These are phyloP conservation scores for Pipa parva DNA, from an alignment of 2,113 vertebrate species.

Conservation along the genomic window DNA sequence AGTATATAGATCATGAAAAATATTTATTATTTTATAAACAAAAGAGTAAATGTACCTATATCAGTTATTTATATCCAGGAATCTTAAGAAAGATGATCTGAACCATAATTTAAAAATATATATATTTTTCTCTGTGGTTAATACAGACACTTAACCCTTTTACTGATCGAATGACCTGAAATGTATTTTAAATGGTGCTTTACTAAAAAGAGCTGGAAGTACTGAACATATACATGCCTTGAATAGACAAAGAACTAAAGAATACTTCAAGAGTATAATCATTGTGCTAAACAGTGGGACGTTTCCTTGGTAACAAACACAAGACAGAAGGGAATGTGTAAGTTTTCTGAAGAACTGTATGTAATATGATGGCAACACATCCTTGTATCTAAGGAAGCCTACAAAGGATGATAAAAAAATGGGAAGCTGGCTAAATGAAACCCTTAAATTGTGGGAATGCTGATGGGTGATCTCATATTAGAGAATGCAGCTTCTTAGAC, in stretches of 20 bases:
- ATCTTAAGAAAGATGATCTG: no score
- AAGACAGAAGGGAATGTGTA: constrained; percentile 54
- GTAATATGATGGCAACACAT: constrained; percentile 45
- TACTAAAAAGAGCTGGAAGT: constrained; percentile 43
- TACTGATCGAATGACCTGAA: not conserved
- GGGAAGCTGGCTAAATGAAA: constrained; percentile 22
- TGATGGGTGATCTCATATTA: constrained; percentile 24
- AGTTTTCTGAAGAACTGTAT: constrained; percentile 50
- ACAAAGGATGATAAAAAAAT: constrained; percentile 45
- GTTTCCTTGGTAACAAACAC: constrained; percentile 59
- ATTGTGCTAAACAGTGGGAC: constrained; percentile 47
- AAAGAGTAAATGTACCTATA: no score
- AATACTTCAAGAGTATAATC: constrained; percentile 58
- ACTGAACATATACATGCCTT: constrained; percentile 51
- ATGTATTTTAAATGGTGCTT: not conserved
- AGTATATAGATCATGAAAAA: no score
- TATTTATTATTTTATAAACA: no score
- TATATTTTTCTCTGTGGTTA: no score
- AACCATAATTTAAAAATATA: no score
- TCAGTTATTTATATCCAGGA: no score
- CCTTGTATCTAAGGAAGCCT: constrained; percentile 50
- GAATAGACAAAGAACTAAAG: constrained; percentile 53
- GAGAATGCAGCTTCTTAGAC: constrained; percentile 22
- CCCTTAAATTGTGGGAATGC: constrained; percentile 26
- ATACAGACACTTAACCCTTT: not conserved